phyloP scores from a whole-genome alignment of 2,888 invertebrate genomes.

The Drosophila mimetica region DNA sequence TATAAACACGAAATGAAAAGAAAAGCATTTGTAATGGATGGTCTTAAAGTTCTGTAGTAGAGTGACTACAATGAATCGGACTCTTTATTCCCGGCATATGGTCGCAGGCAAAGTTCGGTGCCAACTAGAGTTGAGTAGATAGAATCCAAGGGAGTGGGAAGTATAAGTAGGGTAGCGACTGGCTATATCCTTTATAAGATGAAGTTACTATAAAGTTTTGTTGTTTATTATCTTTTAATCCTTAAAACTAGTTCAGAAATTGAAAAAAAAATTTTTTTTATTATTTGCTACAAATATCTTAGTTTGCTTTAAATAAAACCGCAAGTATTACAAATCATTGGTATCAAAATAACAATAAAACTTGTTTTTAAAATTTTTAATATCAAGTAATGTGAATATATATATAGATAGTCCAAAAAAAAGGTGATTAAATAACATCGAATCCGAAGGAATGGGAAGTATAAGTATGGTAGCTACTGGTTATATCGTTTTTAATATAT shows the following conservation, averaged over 20 bases:
- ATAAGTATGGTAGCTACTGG: no score
- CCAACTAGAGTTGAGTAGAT: slow-evolving; percentile 31
- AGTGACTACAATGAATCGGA: slow-evolving; percentile 24
- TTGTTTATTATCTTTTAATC: no score
- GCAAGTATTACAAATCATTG: not conserved
- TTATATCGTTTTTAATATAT: no score
- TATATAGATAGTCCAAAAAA: no score
- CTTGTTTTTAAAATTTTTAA: no score
- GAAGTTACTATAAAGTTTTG: not conserved
- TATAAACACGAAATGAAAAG: slow-evolving; percentile 70
- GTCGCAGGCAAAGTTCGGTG: slow-evolving; percentile 14
- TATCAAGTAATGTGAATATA: no score
- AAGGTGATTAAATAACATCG: no score
- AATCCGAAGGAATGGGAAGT: no score
- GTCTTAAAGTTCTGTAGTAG: slow-evolving; percentile 22
- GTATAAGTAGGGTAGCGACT: not conserved
- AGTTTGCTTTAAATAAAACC: no score
- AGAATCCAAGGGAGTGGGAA: slow-evolving; percentile 4
- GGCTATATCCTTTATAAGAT: not conserved
- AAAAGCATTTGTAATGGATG: slow-evolving; percentile 74
- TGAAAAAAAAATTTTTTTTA: no score
- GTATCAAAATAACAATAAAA: not conserved
- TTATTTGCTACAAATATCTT: not conserved
- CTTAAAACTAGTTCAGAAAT: no score
- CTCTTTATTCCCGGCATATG: slow-evolving; percentile 31